phyloP scores from a whole-genome alignment of 2,113 vertebrate species.

The Phrynosoma platyrhinos region DNA sequence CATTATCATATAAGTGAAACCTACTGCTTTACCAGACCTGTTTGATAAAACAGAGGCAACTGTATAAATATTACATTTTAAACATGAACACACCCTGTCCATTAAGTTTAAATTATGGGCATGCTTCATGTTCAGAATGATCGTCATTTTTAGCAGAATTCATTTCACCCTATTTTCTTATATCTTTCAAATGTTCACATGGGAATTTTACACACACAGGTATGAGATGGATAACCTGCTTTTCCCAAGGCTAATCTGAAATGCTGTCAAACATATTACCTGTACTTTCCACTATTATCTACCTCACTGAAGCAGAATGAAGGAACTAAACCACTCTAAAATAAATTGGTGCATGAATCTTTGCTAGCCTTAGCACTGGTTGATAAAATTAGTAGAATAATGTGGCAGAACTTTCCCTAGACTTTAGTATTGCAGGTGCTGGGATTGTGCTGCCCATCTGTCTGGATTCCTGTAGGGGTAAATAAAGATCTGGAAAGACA shows the following conservation, averaged over 20 bases:
- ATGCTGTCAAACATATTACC: constrained; percentile 3
- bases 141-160: constrained; percentile 63
- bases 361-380: not conserved
- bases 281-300: not conserved
- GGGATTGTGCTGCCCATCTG: not conserved
- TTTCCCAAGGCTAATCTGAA: not conserved
- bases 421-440: not conserved
- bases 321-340: not conserved
- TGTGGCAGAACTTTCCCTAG: not conserved
- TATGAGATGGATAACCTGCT: constrained; percentile 47
- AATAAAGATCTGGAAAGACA: not conserved
- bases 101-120: constrained; percentile 71
- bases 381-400: not conserved
- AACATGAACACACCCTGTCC: constrained; percentile 62
- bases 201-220: constrained; percentile 62
- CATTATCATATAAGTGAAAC: constrained; percentile 59
- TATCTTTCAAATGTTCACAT: constrained; percentile 56
- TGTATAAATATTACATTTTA: constrained; percentile 72
- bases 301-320: constrained; percentile 5
- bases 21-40: constrained; percentile 67
- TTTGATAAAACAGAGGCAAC: constrained; percentile 69
- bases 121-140: constrained; percentile 61
- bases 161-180: constrained; percentile 51
- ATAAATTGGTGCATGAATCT: not conserved
- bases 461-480: not conserved